Conservation (phyloP, 92 coral and sea anemone genomes). For the Heliopora coerulea region DNA sequence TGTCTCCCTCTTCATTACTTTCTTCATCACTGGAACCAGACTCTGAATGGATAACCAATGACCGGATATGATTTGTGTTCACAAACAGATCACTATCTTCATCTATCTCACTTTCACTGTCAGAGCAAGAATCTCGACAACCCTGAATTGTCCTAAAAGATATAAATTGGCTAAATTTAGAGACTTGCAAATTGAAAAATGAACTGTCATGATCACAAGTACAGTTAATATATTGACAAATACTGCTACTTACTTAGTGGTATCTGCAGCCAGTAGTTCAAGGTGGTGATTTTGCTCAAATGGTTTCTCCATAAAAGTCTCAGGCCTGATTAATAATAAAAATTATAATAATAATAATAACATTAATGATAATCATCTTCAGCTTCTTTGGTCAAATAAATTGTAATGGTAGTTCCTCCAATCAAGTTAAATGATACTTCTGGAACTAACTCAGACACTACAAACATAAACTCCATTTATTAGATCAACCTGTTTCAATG, state of each 20-base stretch:
- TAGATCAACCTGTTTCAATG: too few relatives aligned
- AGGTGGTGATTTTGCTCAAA: neutral
- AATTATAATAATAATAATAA: neutral
- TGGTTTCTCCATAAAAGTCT: constrained; percentile 27
- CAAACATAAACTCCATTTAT: too few relatives aligned
- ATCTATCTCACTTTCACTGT: constrained; percentile 34
- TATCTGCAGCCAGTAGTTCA: neutral
- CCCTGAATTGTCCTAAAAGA: neutral
- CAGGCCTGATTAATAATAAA: constrained; percentile 37
- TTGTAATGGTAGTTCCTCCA: too few relatives aligned
- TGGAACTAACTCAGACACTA: too few relatives aligned
- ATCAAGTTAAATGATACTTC: too few relatives aligned
- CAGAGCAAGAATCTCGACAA: constrained; percentile 30
- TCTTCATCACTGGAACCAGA: constrained; percentile 26
- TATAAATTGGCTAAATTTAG: too few relatives aligned
- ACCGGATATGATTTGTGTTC: constrained; percentile 54
- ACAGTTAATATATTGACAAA: too few relatives aligned
- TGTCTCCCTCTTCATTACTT: neutral
- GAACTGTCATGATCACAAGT: too few relatives aligned
- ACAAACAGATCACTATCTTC: constrained; percentile 34
- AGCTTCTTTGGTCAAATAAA: too few relatives aligned
- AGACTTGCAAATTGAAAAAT: too few relatives aligned
- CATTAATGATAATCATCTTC: too few relatives aligned
- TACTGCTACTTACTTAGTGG: neutral
- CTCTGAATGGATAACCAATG: constrained; percentile 23